Evolutionary conservation across 2,797 vertebrate species (phyloP).

Genomic region (Clangula hyemalis): DNA sequence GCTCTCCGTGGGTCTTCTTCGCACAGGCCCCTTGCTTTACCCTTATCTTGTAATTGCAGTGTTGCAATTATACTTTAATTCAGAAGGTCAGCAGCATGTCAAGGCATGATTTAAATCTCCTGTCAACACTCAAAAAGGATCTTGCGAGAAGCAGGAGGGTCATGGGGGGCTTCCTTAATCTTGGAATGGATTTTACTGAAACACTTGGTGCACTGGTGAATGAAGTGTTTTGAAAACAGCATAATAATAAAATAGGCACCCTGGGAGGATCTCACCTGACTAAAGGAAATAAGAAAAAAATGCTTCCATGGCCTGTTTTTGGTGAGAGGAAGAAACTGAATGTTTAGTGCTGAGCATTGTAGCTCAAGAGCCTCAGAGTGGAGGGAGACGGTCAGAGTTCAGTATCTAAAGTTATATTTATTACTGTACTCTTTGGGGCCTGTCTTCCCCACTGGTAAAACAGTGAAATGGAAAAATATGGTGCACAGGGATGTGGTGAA

Average conservation of each 20-base stretch:
- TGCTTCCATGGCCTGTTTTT: background rate
- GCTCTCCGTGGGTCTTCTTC: background rate
- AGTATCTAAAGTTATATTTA: background rate
- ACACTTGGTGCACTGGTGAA: background rate
- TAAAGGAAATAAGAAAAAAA: background rate
- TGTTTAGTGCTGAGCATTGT: background rate
- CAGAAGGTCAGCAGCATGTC: background rate
- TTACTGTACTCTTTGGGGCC: background rate
- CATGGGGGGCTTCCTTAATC: background rate
- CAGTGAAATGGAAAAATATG: background rate
- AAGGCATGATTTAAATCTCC: background rate
- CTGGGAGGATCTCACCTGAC: background rate
- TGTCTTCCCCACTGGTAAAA: background rate
- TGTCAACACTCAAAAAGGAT: background rate
- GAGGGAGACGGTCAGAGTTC: background rate
- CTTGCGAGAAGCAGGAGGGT: background rate
- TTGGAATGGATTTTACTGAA: background rate
- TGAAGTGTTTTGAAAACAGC: background rate
- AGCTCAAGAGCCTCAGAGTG: background rate
- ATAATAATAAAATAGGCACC: background rate
- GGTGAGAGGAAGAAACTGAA: background rate
- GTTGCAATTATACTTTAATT: background rate
- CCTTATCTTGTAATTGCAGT: accelerated
- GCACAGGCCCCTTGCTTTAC: background rate
- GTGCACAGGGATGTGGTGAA: background rate